Evolutionary conservation across 2,113 vertebrate genomes (phyloP).

Genomic region (cattle (Bos taurus)): DNA sequence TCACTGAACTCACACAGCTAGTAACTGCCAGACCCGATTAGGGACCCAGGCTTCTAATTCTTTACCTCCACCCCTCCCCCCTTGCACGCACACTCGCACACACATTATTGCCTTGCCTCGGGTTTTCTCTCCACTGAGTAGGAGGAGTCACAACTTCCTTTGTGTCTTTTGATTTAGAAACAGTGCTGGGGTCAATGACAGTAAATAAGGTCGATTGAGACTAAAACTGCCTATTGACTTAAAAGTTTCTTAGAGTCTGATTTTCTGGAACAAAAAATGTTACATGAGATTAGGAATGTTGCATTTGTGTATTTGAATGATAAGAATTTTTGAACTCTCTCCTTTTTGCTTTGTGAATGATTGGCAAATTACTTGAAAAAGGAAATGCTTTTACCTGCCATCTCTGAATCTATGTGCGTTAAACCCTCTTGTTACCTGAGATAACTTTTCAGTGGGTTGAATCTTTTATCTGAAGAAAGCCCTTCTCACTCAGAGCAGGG

Average conservation of each 20-base stretch:
- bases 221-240: not conserved
- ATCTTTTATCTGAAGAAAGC: not conserved
- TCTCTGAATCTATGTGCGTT: not conserved
- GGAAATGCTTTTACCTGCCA: not conserved
- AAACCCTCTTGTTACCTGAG: constrained; percentile 4
- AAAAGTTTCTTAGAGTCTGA: not conserved
- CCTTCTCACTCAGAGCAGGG: not conserved
- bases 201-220: not conserved
- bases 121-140: not conserved
- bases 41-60: not conserved
- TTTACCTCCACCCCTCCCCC: not conserved
- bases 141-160: not conserved
- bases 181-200: not conserved
- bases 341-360: not conserved
- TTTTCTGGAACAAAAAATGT: constrained; percentile 28
- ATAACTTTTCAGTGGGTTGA: constrained; percentile 34
- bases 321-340: not conserved
- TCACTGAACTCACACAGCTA: not conserved
- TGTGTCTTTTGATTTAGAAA: not conserved
- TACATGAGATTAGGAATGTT: not conserved
- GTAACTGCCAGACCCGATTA: not conserved
- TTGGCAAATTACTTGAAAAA: not conserved
- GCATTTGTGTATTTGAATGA: constrained; percentile 8
- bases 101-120: not conserved
- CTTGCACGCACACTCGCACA: not conserved